These are phyloP conservation scores for Coregonus clupeaformis DNA, from an alignment of 2,113 vertebrate genomes.

Conservation along the genomic window DNA sequence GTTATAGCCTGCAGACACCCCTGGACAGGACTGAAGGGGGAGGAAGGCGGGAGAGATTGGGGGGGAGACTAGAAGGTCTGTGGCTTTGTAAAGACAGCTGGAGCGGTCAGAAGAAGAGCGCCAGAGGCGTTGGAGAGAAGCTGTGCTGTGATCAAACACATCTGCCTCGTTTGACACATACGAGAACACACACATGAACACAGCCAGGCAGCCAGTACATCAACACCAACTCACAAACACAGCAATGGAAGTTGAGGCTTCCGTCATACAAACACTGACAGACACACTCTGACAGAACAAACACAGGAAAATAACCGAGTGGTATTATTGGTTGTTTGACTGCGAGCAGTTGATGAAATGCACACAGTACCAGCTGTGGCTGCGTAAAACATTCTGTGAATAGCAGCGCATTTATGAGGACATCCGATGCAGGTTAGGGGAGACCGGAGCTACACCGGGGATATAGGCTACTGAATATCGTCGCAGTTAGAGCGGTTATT, in stretches of 20 bases:
- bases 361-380: too few relatives aligned
- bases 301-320: not conserved
- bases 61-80: not conserved
- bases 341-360: too few relatives aligned
- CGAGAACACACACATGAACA: not conserved
- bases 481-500: too few relatives aligned
- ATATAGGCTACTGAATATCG: too few relatives aligned
- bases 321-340: too few relatives aligned
- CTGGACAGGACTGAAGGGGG: not conserved
- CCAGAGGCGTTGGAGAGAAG: not conserved
- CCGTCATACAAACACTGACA: constrained; percentile 3
- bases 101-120: constrained; percentile 2
- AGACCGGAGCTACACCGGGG: too few relatives aligned
- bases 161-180: not conserved
- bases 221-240: not conserved
- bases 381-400: too few relatives aligned
- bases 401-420: too few relatives aligned
- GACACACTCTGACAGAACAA: not conserved
- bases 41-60: not conserved
- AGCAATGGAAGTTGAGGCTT: not conserved
- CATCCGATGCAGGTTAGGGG: too few relatives aligned
- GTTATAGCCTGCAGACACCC: not conserved
- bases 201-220: not conserved
- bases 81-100: constrained; percentile 13
- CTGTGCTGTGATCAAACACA: constrained; percentile 12